Conservation (phyloP, 2,113 vertebrate species). For the Marmota monax region DNA sequence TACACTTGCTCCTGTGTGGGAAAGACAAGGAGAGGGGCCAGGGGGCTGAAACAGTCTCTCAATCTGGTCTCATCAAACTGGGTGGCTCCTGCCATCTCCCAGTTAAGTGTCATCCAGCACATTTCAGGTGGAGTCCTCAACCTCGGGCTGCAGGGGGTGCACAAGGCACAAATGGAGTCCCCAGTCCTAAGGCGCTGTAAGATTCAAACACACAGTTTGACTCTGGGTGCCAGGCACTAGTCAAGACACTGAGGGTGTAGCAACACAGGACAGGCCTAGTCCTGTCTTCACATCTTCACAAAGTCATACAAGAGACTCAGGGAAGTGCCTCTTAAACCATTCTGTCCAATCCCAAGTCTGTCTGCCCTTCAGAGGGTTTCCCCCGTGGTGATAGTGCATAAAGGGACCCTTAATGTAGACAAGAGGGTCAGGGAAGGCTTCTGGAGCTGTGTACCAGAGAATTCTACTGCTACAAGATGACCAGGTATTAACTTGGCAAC, state of each 20-base stretch:
- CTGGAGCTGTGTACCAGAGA: neutral
- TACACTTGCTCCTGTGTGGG: neutral
- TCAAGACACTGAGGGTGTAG: neutral
- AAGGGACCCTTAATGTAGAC: neutral
- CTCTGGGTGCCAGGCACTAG: neutral
- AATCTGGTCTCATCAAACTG: neutral
- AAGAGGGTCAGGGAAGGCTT: neutral
- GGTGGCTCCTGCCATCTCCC: too few relatives aligned
- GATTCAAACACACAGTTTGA: neutral
- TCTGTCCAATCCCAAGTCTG: neutral
- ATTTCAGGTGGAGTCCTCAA: neutral
- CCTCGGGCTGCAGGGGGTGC: neutral
- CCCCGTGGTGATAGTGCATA: neutral
- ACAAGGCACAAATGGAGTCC: neutral
- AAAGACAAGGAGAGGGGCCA: neutral
- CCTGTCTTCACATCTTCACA: neutral
- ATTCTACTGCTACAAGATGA: neutral
- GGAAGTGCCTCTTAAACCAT: neutral
- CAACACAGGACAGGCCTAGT: accelerated
- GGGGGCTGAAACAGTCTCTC: neutral
- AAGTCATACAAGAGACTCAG: too few relatives aligned
- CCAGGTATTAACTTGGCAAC: neutral
- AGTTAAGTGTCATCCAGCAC: neutral
- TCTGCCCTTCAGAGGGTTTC: neutral
- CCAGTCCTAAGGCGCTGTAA: neutral